phyloP scores from a whole-genome alignment of 2,797 vertebrate genomes.

The Anomalospiza imberbis region DNA sequence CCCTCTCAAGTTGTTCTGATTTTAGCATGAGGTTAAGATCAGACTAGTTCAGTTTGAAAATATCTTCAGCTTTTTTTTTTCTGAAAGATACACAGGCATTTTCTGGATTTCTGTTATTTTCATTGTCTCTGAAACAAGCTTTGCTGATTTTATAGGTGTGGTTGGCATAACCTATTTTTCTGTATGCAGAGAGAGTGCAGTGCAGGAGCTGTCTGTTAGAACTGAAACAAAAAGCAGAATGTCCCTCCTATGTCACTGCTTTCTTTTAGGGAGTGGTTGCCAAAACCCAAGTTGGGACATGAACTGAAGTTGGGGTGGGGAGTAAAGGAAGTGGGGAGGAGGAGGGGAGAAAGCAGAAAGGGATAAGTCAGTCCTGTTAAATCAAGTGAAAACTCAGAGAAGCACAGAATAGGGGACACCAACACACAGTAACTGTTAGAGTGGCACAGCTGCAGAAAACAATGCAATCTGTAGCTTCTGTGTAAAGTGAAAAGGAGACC shows the following conservation, averaged over 20 bases:
- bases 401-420: not conserved
- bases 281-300: not conserved
- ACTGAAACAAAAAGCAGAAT: not conserved
- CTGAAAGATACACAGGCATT: not conserved
- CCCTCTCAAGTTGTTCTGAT: not conserved
- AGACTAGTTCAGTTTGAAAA: not conserved
- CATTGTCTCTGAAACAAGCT: not conserved
- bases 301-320: not conserved
- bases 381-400: not conserved
- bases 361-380: not conserved
- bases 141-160: not conserved
- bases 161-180: constrained; percentile 10
- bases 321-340: not conserved
- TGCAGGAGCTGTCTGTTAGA: not conserved
- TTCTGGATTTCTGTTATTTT: not conserved
- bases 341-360: not conserved
- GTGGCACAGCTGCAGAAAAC: not conserved
- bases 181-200: not conserved
- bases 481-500: not conserved
- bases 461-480: not conserved
- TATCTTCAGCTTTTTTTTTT: not conserved
- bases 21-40: not conserved
- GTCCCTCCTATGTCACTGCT: not conserved
- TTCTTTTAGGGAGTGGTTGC: not conserved
- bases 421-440: not conserved